Conservation (phyloP, 2,888 invertebrate genomes). For the Pterostichus madidus region DNA sequence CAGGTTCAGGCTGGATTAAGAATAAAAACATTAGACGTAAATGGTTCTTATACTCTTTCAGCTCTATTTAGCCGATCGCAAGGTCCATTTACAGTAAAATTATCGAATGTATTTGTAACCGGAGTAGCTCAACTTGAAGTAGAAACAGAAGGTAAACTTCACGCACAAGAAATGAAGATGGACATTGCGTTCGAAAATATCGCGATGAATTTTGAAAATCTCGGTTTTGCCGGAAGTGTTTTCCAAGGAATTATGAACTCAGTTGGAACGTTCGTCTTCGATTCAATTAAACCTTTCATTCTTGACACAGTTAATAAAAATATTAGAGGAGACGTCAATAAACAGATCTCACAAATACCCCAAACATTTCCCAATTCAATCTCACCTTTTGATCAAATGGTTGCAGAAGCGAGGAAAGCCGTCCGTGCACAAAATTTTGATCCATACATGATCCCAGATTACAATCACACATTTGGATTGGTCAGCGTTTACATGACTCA, state of each 20-base stretch:
- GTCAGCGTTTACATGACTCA: conserved; percentile 85
- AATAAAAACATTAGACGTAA: conserved; percentile 85
- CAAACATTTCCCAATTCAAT: conserved; percentile 91
- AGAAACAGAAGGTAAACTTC: conserved; percentile 86
- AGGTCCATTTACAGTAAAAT: conserved; percentile 89
- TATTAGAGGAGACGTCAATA: conserved; percentile 86
- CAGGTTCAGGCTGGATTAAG: conserved; percentile 86
- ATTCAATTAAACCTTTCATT: conserved; percentile 92
- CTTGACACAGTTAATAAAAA: conserved; percentile 88
- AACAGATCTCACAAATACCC: conserved; percentile 84
- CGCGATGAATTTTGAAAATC: conserved; percentile 89
- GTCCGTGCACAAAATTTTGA: conserved; percentile 85
- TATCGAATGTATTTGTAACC: conserved; percentile 85
- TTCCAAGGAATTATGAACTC: conserved; percentile 87
- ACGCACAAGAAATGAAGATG: conserved; percentile 88
- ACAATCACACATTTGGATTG: conserved; percentile 85
- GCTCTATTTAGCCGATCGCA: conserved; percentile 84
- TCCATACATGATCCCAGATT: conserved; percentile 87
- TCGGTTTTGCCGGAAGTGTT: conserved; percentile 86
- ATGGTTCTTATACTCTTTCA: conserved; percentile 87
- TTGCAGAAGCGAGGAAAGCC: conserved; percentile 86
- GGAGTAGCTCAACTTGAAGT: conserved; percentile 86
- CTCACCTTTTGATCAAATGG: conserved; percentile 90
- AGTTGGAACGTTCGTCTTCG: conserved; percentile 89
- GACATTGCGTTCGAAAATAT: conserved; percentile 88